phyloP scores from a whole-genome alignment of 2,888 invertebrate genomes.

The Cerastis rubricosa region DNA sequence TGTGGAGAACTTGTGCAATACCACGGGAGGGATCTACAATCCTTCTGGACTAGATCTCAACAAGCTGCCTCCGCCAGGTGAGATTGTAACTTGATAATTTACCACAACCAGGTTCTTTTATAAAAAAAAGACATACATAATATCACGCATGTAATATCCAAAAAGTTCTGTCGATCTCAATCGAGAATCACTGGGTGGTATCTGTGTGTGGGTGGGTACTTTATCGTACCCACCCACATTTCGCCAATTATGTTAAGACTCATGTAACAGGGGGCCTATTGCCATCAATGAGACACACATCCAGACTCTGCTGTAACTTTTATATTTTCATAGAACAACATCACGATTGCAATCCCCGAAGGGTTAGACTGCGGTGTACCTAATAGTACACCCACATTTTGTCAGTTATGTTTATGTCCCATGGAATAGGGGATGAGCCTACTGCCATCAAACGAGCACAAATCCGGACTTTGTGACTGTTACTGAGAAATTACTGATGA shows the following conservation, averaged over 20 bases:
- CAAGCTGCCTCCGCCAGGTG: constrained; percentile 51
- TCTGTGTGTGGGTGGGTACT: neutral
- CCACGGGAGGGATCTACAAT: constrained; percentile 94
- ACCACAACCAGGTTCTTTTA: too few relatives aligned
- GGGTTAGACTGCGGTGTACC: too few relatives aligned
- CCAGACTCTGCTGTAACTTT: neutral
- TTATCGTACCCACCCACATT: neutral
- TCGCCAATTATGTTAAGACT: neutral
- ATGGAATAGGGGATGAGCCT: too few relatives aligned
- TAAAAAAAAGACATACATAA: neutral
- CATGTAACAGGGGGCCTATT: neutral
- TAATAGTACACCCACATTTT: too few relatives aligned
- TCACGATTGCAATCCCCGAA: too few relatives aligned
- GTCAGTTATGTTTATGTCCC: too few relatives aligned
- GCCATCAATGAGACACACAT: neutral
- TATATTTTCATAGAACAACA: neutral
- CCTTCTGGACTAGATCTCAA: constrained; percentile 91
- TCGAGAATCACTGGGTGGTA: too few relatives aligned
- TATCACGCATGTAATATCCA: neutral
- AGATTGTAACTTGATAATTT: neutral
- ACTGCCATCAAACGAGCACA: too few relatives aligned
- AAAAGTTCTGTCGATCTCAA: neutral
- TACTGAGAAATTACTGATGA: too few relatives aligned
- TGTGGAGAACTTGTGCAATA: constrained; percentile 90
- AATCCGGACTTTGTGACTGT: too few relatives aligned